These are phyloP conservation scores for Elaphurus davidianus DNA, from an alignment of 2,113 vertebrate species.

Conservation along the genomic window DNA sequence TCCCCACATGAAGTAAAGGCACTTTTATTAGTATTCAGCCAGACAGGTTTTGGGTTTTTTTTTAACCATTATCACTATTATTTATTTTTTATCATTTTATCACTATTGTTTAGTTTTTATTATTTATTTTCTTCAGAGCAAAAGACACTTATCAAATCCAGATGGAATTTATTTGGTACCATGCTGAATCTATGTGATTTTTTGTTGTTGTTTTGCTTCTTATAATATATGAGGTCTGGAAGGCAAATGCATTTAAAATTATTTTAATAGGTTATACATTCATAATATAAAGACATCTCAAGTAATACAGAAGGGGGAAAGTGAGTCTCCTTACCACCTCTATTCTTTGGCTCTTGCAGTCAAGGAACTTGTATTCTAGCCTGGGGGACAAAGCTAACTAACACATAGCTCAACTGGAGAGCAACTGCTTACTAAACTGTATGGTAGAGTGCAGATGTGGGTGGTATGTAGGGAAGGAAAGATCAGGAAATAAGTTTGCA, in stretches of 20 bases:
- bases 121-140: not conserved
- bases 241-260: not conserved
- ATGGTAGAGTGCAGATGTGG: not conserved
- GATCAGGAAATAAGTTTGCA: not conserved
- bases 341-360: not conserved
- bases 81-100: constrained; percentile 43
- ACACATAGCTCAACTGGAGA: not conserved
- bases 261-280: not conserved
- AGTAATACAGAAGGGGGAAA: not conserved
- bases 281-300: not conserved
- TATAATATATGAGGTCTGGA: not conserved
- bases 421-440: not conserved
- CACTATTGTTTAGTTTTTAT: constrained; percentile 42
- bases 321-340: not conserved
- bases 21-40: not conserved
- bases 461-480: not conserved
- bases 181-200: not conserved
- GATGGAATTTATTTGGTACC: not conserved
- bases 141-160: not conserved
- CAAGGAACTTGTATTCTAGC: not conserved
- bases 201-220: not conserved
- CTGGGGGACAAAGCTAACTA: not conserved
- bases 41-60: not conserved
- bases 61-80: not conserved
- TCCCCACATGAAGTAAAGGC: not conserved